These are phyloP conservation scores for Drosophila subobscura DNA, from an alignment of 1,140 invertebrate species.

Conservation along the genomic window DNA sequence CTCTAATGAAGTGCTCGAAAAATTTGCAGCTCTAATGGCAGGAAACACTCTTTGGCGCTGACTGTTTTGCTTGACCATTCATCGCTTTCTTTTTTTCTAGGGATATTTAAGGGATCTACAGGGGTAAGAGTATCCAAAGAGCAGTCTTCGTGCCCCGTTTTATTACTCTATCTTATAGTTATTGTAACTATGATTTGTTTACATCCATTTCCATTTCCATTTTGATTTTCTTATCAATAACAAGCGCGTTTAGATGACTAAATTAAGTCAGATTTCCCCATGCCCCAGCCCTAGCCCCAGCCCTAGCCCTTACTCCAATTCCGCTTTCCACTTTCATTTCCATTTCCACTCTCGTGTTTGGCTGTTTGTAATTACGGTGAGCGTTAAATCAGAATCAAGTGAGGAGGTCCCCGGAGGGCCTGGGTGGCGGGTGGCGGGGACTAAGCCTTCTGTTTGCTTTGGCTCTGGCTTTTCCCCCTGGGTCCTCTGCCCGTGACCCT, in stretches of 20 bases:
- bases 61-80: no score
- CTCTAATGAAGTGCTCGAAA: no score
- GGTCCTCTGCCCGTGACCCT: no score
- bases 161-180: conserved; percentile 1
- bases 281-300: no score
- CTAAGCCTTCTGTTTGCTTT: conserved; percentile 29
- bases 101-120: no score
- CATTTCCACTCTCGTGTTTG: conserved; percentile 31
- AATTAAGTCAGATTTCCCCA: conserved; percentile 58
- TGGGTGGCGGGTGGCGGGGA: neutral
- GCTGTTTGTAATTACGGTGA: conserved; percentile 36
- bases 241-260: conserved; percentile 71
- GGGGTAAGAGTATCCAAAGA: no score
- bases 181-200: neutral
- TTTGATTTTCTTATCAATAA: conserved; percentile 56
- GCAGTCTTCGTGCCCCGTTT: no score
- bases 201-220: neutral
- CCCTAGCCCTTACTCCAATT: no score
- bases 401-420: neutral
- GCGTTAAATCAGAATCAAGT: conserved; percentile 70
- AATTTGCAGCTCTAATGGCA: no score
- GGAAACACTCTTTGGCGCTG: no score
- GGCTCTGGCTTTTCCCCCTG: neutral
- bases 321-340: no score
- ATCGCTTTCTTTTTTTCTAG: no score